A percentile compares a stretch with the other conserved stretches of the same genome.
These are phyloP conservation scores for Drosophila pectinifera DNA, from an alignment of 1,140 invertebrate species.

Conservation along the genomic window DNA sequence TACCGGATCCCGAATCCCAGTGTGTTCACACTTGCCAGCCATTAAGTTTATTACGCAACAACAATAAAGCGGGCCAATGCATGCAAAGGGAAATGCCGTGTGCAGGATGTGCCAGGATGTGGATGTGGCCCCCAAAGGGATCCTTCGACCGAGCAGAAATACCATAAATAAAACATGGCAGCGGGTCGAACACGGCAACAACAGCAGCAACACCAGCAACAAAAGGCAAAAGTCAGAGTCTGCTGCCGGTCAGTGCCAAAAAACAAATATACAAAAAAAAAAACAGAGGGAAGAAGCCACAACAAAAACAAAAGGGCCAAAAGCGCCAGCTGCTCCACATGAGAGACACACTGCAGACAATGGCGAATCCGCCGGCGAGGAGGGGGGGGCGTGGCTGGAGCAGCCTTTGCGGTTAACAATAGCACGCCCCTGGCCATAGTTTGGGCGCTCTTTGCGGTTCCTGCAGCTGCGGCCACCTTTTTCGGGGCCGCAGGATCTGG, in stretches of 20 bases:
- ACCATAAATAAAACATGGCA: conserved; percentile 82
- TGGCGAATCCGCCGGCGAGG: conserved; percentile 30
- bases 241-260: conserved; percentile 71
- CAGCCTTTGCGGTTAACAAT: conserved; percentile 75
- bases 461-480: conserved; percentile 59
- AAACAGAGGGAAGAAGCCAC: conserved; percentile 9
- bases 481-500: conserved; percentile 11
- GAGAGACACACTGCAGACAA: conserved; percentile 62
- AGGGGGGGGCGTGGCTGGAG: conserved; percentile 27
- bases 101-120: conserved; percentile 52
- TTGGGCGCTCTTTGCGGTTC: conserved; percentile 63
- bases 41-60: conserved; percentile 84
- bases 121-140: conserved; percentile 70
- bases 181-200: conserved; percentile 44
- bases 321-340: conserved; percentile 60
- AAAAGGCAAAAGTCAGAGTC: conserved; percentile 64
- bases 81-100: conserved; percentile 55
- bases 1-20: conserved; percentile 25
- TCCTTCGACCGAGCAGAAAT: conserved; percentile 66
- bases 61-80: conserved; percentile 75
- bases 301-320: conserved; percentile 39
- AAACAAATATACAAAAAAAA: conserved; percentile 23
- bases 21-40: conserved; percentile 78
- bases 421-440: conserved; percentile 64
- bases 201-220: conserved; percentile 27